phyloP scores from a whole-genome alignment of 2,113 vertebrate species.

The Greenwoodochromis staneri region DNA sequence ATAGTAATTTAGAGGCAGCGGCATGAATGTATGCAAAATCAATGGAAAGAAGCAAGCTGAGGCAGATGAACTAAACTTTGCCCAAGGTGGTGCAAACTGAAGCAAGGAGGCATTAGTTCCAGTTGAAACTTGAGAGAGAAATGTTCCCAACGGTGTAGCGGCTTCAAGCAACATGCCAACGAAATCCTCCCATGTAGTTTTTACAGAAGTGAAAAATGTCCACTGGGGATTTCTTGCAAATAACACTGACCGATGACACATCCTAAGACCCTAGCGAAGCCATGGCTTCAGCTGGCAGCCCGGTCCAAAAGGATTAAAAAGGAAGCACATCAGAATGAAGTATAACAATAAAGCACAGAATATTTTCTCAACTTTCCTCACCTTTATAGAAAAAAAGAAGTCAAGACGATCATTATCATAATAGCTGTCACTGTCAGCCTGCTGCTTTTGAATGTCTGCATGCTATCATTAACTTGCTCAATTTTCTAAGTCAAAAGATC shows the following conservation, averaged over 20 bases:
- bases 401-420: neutral
- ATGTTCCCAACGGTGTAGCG: neutral
- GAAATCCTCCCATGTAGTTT: conserved; percentile 10
- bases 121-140: conserved; percentile 24
- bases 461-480: neutral
- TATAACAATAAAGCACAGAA: neutral
- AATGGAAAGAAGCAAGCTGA: neutral
- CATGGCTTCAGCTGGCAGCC: neutral
- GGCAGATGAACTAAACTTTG: conserved; percentile 9
- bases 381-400: neutral
- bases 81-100: conserved; percentile 29
- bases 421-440: neutral
- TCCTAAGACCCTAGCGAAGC: neutral
- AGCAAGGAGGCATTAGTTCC: conserved; percentile 27
- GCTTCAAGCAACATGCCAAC: conserved; percentile 10
- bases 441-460: neutral
- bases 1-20: neutral
- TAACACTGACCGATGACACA: conserved; percentile 23
- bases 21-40: conserved; percentile 27
- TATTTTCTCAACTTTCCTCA: neutral
- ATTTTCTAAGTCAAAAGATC: neutral
- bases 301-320: neutral
- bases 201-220: conserved; percentile 15
- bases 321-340: neutral
- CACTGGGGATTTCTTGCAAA: conserved; percentile 1